Evolutionary conservation across 1,140 invertebrate species (phyloP), one percentile per base, ranked within the genome.

Genomic region (Bilobella aurantiaca): DNA sequence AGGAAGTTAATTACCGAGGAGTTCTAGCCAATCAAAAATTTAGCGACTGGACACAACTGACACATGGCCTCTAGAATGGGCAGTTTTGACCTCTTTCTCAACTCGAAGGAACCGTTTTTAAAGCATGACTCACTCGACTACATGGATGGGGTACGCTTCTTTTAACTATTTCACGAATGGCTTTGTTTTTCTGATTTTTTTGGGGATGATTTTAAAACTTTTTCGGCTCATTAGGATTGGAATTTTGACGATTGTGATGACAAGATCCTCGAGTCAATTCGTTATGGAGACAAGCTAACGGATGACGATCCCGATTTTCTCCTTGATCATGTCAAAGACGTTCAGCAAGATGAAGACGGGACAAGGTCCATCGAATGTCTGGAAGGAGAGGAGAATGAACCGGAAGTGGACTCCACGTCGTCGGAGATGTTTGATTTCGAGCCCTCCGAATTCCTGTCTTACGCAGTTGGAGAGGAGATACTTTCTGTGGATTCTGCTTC

Each of bases 261-360:
- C 25, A 53, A 53, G 49, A 16, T 53, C 23, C 23, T 53, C 5
- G 49, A 53, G 21, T 53, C 49, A 12, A 53, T 53, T 53, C 49
- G 49, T 18, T 53, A 53, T 23, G 49, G 49, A 53, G 49, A 53
- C 23, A 53, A 53, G 49, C 49, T 53, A 53, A 53, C 25, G 21
- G 21, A 14, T 8, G 49, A 23, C 23, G 49, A 53, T 16, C 14
- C 14, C 3, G 49, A 53, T 12, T 23, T 53, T 23, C 49, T 53
- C 18, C 8, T 8, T 42, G 8, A 42, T 42, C 8, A 42, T 12
- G 34, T 42, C n/a, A n/a, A n/a, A n/a, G n/a, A n/a, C n/a, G n/a
- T n/a, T n/a, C n/a, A n/a, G n/a, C n/a, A n/a, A n/a, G n/a, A n/a
- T n/a, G n/a, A n/a, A n/a, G n/a, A n/a, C n/a, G n/a, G n/a, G n/a